Evolutionary conservation across 2,797 vertebrate genomes (phyloP).

Genomic region (Mormyrus hasselquistii): DNA sequence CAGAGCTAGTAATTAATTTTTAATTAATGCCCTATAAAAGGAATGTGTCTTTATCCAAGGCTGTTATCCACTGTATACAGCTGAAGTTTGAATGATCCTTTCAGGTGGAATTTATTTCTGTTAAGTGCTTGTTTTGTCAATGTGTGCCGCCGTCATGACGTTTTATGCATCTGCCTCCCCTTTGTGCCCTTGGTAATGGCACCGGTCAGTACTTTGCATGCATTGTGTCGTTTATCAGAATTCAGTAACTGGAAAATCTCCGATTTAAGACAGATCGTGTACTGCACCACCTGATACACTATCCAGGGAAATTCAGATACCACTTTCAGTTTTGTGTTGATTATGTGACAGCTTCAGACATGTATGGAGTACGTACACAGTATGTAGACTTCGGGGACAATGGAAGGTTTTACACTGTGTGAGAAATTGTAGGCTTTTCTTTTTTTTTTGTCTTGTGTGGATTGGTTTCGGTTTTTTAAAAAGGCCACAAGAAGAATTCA

Average conservation of each 20-base stretch:
- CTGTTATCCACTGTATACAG: not conserved
- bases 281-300: not conserved
- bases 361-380: not conserved
- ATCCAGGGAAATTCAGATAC: not conserved
- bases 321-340: not conserved
- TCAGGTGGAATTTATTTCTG: not conserved
- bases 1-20: conserved; percentile 7
- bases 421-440: not conserved
- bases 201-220: not conserved
- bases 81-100: not conserved
- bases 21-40: conserved; percentile 1
- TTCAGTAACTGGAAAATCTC: not conserved
- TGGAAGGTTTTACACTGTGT: not conserved
- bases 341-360: not conserved
- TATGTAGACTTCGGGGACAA: not conserved
- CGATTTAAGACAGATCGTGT: not conserved
- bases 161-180: not conserved
- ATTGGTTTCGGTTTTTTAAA: not conserved
- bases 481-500: not conserved
- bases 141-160: not conserved
- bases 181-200: not conserved
- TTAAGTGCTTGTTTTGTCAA: not conserved
- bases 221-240: not conserved
- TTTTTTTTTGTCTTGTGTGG: not conserved
- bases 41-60: not conserved